Base-by-base conservation (phyloP, 1,140 invertebrate species). In the Drosophila micromelanica region DNA sequence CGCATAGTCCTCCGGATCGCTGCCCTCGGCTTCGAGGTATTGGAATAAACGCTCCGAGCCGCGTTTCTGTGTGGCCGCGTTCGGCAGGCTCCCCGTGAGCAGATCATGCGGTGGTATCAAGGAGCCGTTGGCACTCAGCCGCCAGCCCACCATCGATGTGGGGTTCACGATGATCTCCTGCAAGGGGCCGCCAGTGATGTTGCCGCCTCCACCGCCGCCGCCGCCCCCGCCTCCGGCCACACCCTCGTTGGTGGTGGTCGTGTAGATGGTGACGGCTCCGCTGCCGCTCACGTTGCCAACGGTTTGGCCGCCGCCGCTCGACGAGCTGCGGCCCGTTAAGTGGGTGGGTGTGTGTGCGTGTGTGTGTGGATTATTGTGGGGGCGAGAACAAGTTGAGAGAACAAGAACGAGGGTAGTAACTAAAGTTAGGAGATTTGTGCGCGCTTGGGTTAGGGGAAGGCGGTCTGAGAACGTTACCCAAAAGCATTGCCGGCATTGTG, bases 1-100 rank as follows among this genome's bases (percentile, higher is more conserved):
- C 85, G 91, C 86, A 92, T 92, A 92, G 87, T 92, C 91, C 84
- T 92, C 91, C 67, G 91, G 91, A 91, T 92, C 91, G 76, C 91
- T 92, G 75, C 91, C 91, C 77, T 92, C 91, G 70, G 91, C 91
- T 73, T 92, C 91, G 74, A 92, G 86, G 81, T 92, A 92, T 77
- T 92, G 91, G 81, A 92, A 92, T 67, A 92, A 81, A 71, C 91
- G 90, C 73, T 92, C 91, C 43, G 91, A 92, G 64, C 91, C 91
- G 59, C 91, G 90, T 78, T 92, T 92, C 46, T 92, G 90, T 57
- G 89, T 90, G 23, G 91, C 79, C 9, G 90, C 90, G 62, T 90
- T 90, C 20, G 91, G 87, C 32, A 90, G 69, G 37, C 87, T 74
- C 54, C 86, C 80, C 17, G 91, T 90, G 23, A 90, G 73, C 35